Base-by-base conservation (phyloP, 2,113 vertebrate genomes). In the Tragulus kanchil region DNA sequence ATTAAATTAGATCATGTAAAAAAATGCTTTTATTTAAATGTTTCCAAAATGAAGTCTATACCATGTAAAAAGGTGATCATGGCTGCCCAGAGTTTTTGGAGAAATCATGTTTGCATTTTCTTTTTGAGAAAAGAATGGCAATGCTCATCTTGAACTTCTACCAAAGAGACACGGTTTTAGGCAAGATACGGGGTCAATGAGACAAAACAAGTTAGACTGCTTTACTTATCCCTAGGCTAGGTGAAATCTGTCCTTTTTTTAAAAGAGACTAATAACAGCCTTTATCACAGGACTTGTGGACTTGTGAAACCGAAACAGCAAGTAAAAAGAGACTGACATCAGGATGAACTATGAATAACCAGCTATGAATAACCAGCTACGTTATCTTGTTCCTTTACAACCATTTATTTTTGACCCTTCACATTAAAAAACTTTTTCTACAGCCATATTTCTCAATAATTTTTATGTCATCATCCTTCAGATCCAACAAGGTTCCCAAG, bases 211-310 rank as follows among this genome's bases (percentile, higher is more conserved):
- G 6, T 78, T 87, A 59, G 31, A 7, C 14, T 89, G n/a, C 75
- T 92, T 93, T 90, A 59, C 52, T 48, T 45, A 90, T 36, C 15
- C 45, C 3, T 17, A 67, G 48, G 48, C 50, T 67, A 89, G 21
- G 16, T 64, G 56, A 87, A 82, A 75, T 58, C 16, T 42, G 8
- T n/a, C 77, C 50, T 16, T 9, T 4, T 73, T 17, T 84, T 36
- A 58, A 71, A 95, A 67, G 45, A 48, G 5, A 65, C 28, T 9
- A 50, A 28, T n/a, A 54, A 36, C 52, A 62, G 12, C 19, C 90
- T 77, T 94, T 69, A 56, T 78, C 59, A 82, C 25, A 54, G 19
- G 25, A 90, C 82, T 87, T 83, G 11, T 95, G 85, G 31, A 90
- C 82, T 84, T 83, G 11, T 94, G 81, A 92, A 81, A 58, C 23